These are phyloP conservation scores for Oryzias sinensis DNA, from an alignment of 2,797 vertebrate species.

Conservation along the genomic window DNA sequence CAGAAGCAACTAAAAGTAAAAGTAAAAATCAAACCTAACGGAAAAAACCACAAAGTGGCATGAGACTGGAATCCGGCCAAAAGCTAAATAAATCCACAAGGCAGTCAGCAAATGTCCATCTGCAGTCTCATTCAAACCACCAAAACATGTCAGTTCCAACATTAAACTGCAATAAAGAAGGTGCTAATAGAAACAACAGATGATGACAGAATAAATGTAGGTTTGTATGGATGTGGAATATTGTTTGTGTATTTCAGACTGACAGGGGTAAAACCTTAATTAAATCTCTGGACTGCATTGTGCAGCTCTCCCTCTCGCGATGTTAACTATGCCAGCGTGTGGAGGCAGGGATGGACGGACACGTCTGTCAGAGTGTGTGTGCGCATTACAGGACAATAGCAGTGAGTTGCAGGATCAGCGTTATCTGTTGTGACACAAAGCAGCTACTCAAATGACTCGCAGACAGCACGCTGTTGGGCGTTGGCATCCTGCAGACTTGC, in stretches of 20 bases:
- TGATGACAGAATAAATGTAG: constrained; percentile 1
- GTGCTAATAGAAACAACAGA: no score
- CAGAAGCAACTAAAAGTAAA: not conserved
- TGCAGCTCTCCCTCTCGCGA: constrained; percentile 59
- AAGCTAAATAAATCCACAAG: not conserved
- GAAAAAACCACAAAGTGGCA: not conserved
- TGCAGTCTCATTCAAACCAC: no score
- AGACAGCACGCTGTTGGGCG: constrained; percentile 41
- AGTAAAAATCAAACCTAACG: constrained; percentile 12
- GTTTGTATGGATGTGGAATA: constrained; percentile 19
- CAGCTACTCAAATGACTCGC: constrained; percentile 60
- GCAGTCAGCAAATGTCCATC: no score
- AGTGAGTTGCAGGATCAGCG: constrained; percentile 72
- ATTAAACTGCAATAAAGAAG: no score
- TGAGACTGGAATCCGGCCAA: constrained; percentile 17
- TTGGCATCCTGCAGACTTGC: constrained; percentile 41
- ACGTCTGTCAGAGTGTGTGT: constrained; percentile 12
- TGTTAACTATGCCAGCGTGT: constrained; percentile 59
- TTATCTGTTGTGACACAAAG: constrained; percentile 72
- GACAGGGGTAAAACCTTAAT: constrained; percentile 59
- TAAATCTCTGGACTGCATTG: constrained; percentile 76
- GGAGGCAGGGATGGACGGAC: constrained; percentile 40
- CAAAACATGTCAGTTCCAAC: no score
- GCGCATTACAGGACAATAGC: constrained; percentile 67
- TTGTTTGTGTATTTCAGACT: constrained; percentile 32